Evolutionary conservation across 2,797 vertebrate genomes (phyloP), one percentile per base, ranked within the genome.

Genomic region (Merluccius polli): DNA sequence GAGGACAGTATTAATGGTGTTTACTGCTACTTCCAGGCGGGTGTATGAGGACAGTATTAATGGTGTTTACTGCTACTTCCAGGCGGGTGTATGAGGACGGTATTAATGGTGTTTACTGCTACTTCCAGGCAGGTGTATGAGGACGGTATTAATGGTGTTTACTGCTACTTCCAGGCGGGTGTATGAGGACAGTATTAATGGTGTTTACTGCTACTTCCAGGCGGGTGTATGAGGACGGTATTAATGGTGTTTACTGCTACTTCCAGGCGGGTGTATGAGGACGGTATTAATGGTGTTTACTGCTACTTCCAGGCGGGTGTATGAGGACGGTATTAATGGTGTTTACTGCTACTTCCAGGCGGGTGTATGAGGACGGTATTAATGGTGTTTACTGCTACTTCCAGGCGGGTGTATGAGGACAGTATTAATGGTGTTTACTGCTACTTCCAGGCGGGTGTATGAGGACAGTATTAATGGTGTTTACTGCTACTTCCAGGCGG

Each of bases 41-140:
- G 96, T 98, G 85, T 99, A 98, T 91, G 99, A 98, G 89, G 97
- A 98, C 91, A 5, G 21, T 52, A 52, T 52, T 52, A 52, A 44
- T 15, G 41, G 41, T 16, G 41, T 52, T 52, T 52, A 52, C 5
- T 1, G 8, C 18, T 52, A 41, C 38, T 7, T 9, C 3, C 10
- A 52, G 48, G 3, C 4, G 21, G 48, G 48, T 52, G 3, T 52
- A 52, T 52, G 48, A n/a, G 48, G 48, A 52, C 48, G 1, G 48
- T 52, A n/a, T 52, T 59, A 18, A 48, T 5, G 44, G 11, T 4
- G 44, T 59, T 59, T 59, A 59, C n/a, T 8, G 10, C 18, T 59
- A 59, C 18, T 6, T 10, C 1, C 16, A 44, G 41, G 2, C 36
- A 44, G 48, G 48, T 1, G 9, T 59, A 59, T n/a, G 21, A 59